Base-by-base conservation (phyloP, 2,113 vertebrate species). In the Cervus canadensis region DNA sequence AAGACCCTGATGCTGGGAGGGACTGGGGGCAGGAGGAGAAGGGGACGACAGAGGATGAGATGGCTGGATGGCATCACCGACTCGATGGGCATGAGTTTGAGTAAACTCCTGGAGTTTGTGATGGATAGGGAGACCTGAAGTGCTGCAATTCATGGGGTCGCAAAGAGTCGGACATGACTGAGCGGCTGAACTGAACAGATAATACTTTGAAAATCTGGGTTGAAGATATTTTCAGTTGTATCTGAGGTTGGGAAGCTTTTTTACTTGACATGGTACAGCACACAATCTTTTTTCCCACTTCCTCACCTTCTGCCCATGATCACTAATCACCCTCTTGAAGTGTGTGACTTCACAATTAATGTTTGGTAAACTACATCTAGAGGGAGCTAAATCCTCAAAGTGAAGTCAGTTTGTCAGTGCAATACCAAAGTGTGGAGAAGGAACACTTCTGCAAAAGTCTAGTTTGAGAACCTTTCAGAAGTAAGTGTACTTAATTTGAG, bases 401-500 rank as follows among this genome's bases (percentile, higher is more conserved):
- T 52, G 15, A 74, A 97, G 89, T 81, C 83, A 86, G 96, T 98
- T 97, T 7, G 23, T 98, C 95, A 84, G 86, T 28, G 33, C 48
- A 74, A n/a, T 93, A 67, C 92, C 95, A 52, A 96, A 95, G 74
- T 71, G 95, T 95, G 87, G 90, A 59, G 96, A 87, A 98, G 60
- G 10, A 82, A 95, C 76, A 50, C 45, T 26, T 2, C 12, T 84
- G 40, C 97, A 82, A 97, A 97, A 89, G 78, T 85, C 87, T 94
- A 74, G 86, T 83, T 98, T 19, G n/a, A 91, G 97, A 96, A 97
- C 93, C 95, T 97, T 97, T 98, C 48, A n/a, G 50, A 93, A 91
- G 92, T 87, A 98, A 95, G 56, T 87, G 50, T 88, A 36, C 89
- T 97, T 98, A 96, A 98, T 97, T 97, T 92, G 97, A 96, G 93